phyloP scores from a whole-genome alignment of 2,888 invertebrate species.

The Thymelicus acteon region DNA sequence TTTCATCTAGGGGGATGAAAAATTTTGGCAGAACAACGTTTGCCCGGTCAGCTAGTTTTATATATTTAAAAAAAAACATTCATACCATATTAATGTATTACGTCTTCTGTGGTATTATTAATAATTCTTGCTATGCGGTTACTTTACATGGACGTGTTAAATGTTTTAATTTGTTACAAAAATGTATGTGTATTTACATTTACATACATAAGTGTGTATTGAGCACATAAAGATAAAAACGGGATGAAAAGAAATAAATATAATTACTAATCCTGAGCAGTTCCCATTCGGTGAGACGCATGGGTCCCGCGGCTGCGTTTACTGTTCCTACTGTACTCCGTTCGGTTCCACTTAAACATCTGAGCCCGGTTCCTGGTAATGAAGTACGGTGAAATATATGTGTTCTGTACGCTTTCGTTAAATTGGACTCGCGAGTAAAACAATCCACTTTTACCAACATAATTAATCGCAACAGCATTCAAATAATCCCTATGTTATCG shows the following conservation, averaged over 20 bases:
- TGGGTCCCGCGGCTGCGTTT: not conserved
- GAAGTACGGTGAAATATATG: conserved; percentile 1
- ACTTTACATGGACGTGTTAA: too few species aligned
- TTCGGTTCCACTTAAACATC: conserved; percentile 8
- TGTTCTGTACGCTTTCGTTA: not conserved
- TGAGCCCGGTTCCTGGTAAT: not conserved
- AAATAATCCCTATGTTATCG: not conserved
- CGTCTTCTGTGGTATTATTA: too few species aligned
- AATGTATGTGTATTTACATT: too few species aligned
- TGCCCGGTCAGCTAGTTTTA: too few species aligned
- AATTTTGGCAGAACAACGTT: too few species aligned
- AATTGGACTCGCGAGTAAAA: not conserved
- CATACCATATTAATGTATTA: too few species aligned
- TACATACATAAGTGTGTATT: too few species aligned
- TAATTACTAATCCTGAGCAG: not conserved
- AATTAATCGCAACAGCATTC: not conserved
- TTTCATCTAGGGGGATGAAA: too few species aligned
- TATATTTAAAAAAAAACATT: too few species aligned
- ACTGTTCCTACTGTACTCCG: not conserved
- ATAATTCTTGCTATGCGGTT: not conserved
- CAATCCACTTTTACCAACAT: not conserved
- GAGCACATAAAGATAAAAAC: too few species aligned
- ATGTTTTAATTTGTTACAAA: too few species aligned
- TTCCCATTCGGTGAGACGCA: not conserved
- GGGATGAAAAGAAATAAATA: too few species aligned